Percentiles rank a stretch among this genome's conserved stretches.
phyloP scores from a whole-genome alignment of 2,113 vertebrate species.

The Halcyon senegalensis region DNA sequence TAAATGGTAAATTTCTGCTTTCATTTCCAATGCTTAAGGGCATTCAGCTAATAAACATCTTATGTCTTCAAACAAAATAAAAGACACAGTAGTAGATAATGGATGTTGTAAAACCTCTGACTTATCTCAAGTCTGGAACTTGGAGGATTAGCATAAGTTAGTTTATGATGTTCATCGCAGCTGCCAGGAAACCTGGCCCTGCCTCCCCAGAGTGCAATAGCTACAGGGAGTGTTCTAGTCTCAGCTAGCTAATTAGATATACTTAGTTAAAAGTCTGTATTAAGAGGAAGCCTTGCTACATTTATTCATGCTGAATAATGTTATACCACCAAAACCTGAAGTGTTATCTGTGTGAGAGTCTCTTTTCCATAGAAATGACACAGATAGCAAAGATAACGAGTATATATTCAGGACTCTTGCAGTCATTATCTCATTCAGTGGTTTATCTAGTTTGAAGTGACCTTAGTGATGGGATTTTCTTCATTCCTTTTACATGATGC shows the following conservation, averaged over 20 bases:
- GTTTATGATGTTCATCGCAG: conserved; percentile 14
- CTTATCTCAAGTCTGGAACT: conserved; percentile 22
- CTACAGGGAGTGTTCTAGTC: not conserved
- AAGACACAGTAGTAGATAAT: conserved; percentile 2
- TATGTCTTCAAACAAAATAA: conserved; percentile 25
- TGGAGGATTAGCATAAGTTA: not conserved
- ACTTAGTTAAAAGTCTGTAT: not conserved
- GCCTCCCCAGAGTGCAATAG: not conserved
- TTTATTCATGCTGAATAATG: not conserved
- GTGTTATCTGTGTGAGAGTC: not conserved
- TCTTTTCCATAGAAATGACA: not conserved
- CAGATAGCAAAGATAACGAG: not conserved
- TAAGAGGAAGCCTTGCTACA: not conserved
- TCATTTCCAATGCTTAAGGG: conserved; percentile 1
- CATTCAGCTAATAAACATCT: not conserved
- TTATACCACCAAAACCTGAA: not conserved
- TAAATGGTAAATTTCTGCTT: conserved; percentile 50
- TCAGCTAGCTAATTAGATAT: not conserved
- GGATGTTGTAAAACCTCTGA: conserved; percentile 28
- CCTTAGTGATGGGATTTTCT: conserved; percentile 23
- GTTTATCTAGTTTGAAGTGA: conserved; percentile 30
- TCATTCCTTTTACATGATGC: conserved; percentile 45
- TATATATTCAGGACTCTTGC: not conserved
- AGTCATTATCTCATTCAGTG: conserved; percentile 12
- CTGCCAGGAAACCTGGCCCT: conserved; percentile 2